Evolutionary conservation across 2,888 invertebrate species (phyloP), one percentile per base, ranked within the genome.

Genomic region (Thyatira batis): DNA sequence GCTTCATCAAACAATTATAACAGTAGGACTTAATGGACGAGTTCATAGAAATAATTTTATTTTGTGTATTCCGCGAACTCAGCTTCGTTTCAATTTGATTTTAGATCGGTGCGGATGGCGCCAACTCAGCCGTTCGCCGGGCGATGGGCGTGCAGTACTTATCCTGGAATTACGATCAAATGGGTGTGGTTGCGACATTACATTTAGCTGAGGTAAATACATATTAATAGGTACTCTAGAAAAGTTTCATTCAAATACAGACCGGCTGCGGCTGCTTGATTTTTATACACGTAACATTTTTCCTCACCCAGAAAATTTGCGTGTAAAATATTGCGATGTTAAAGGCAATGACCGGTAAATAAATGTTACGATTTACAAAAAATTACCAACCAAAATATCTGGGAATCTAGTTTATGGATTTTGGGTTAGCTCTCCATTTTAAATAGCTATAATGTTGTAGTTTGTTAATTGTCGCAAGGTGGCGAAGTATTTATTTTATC

Each of bases 91-190:
- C 44, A 10, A 9, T 55, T 45, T 39, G 30, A 39, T 78, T 84
- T 25, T 85, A 92, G 96, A 94, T 99, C 54, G 99, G 99, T 20
- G 98, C 99, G 11, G 99, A 99, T 92, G 99, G 99, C 0, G 95
- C 94, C 0, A 97, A 97, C 76, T 99, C 99, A 0, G 92, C 95
- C 53, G 97, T 99, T 1, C 93, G 99, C 9, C 91, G 95, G 60
- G 93, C 95, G 21, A 97, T 98, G 95, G 94, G 94, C 17, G 95
- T 96, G 11, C 95, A 96, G 71, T 96, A 97, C 65, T 78, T 98
- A 0, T 93, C 94, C 0, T 96, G 97, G 94, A 94, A 95, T 69
- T 99, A 99, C 79, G 94, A 97, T 50, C 97, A 98, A 80, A 95
- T 95, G 93, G 99, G 96, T 5, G 93, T 99, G 20, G 99, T 99